Conservation (phyloP, 2,888 invertebrate species). For the Epinotia bilunana region DNA sequence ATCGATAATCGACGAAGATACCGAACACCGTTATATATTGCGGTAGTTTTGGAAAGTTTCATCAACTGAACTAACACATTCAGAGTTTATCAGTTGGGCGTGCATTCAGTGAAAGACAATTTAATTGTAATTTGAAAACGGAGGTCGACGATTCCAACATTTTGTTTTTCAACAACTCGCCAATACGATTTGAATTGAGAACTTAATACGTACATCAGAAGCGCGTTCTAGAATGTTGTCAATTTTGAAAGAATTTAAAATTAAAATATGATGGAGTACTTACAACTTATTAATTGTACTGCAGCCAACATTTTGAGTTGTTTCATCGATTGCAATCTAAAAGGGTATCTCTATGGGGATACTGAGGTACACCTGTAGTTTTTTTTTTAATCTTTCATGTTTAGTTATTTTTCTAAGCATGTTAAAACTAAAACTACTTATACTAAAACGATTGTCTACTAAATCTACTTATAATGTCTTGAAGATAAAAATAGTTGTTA, state of each 20-base stretch:
- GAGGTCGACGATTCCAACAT: too few species aligned
- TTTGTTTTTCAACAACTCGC: too few species aligned
- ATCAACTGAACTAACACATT: background rate
- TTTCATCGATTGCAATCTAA: background rate
- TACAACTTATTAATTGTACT: too few species aligned
- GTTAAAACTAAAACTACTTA: background rate
- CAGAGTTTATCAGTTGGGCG: background rate
- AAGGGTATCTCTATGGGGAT: background rate
- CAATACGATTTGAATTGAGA: too few species aligned
- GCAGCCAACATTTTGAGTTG: background rate
- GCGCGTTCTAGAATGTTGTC: too few species aligned
- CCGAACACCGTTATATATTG: background rate
- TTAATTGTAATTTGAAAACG: too few species aligned
- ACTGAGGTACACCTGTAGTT: too few species aligned
- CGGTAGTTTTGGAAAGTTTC: background rate
- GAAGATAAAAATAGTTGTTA: background rate
- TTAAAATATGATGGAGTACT: too few species aligned
- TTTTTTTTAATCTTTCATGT: too few species aligned
- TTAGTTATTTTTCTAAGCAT: background rate
- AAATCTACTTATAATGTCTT: background rate
- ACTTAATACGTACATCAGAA: too few species aligned
- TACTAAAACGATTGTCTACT: constrained; percentile 1
- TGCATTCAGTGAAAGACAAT: too few species aligned
- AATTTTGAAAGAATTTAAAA: too few species aligned
- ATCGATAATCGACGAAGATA: constrained; percentile 38